Percentiles rank a stretch among this genome's conserved stretches.
Conservation (phyloP, 2,888 invertebrate species). For the Apamea sordens region DNA sequence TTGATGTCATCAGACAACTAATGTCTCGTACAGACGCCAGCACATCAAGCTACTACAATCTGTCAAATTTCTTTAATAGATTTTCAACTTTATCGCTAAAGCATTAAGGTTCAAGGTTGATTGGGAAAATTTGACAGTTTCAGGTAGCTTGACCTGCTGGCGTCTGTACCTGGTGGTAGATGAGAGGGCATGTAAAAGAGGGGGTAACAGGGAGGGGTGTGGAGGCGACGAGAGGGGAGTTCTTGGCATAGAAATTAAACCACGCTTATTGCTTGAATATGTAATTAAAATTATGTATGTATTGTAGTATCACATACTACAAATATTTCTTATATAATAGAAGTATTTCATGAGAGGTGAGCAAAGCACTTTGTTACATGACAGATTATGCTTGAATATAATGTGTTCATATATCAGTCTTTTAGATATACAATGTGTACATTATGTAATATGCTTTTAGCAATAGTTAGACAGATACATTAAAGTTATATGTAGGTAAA, state of each 20-base stretch:
- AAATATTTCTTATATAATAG: not conserved
- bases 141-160: too few species aligned
- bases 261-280: not conserved
- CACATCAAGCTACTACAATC: too few species aligned
- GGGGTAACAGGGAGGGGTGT: too few species aligned
- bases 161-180: too few species aligned
- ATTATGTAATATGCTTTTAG: conserved; percentile 18
- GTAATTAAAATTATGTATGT: not conserved
- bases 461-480: not conserved
- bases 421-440: not conserved
- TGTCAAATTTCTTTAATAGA: too few species aligned
- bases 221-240: not conserved
- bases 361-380: conserved; percentile 26
- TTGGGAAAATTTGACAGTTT: too few species aligned
- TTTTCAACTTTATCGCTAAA: too few species aligned
- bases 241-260: not conserved
- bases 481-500: not conserved
- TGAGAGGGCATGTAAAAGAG: not conserved
- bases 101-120: too few species aligned
- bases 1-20: not conserved
- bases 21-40: too few species aligned
- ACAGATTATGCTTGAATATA: conserved; percentile 36
- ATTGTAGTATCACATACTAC: not conserved
- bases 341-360: conserved; percentile 9
- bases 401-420: conserved; percentile 31